phyloP scores from a whole-genome alignment of 2,797 vertebrate species.

The Onychomys leucogaster region DNA sequence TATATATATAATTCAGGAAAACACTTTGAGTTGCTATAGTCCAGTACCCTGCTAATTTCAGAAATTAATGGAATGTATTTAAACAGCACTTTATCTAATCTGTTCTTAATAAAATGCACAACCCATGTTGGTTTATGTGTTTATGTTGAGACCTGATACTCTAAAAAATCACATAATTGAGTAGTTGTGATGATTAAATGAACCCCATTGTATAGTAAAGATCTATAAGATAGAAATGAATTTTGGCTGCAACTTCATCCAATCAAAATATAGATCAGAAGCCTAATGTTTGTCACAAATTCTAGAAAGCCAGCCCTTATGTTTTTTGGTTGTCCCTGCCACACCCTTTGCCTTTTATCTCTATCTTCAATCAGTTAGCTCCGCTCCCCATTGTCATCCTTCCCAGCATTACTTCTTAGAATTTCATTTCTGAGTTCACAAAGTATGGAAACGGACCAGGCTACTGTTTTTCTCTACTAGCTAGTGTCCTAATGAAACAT shows the following conservation, averaged over 20 bases:
- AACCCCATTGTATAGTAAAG: background rate
- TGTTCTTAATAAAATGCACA: background rate
- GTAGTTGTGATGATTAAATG: background rate
- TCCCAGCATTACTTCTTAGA: background rate
- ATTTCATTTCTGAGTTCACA: conserved; percentile 17
- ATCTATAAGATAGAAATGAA: conserved; percentile 14
- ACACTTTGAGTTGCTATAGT: background rate
- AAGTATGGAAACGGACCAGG: background rate
- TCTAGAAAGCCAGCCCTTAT: background rate
- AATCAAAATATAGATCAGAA: conserved; percentile 13
- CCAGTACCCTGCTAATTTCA: background rate
- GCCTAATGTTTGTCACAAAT: background rate
- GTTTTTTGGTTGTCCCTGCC: background rate
- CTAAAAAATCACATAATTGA: background rate
- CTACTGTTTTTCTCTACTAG: conserved; percentile 9
- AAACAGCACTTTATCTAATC: conserved; percentile 21
- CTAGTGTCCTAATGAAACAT: background rate
- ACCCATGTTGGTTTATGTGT: background rate
- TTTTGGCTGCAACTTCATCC: background rate
- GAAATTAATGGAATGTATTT: conserved; percentile 32
- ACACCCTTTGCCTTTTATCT: background rate
- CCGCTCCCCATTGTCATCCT: background rate
- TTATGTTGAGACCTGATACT: background rate
- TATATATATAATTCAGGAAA: conserved; percentile 19
- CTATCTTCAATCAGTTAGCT: background rate